phyloP scores from a whole-genome alignment of 2,888 invertebrate genomes.

The Herminia tarsipennalis region DNA sequence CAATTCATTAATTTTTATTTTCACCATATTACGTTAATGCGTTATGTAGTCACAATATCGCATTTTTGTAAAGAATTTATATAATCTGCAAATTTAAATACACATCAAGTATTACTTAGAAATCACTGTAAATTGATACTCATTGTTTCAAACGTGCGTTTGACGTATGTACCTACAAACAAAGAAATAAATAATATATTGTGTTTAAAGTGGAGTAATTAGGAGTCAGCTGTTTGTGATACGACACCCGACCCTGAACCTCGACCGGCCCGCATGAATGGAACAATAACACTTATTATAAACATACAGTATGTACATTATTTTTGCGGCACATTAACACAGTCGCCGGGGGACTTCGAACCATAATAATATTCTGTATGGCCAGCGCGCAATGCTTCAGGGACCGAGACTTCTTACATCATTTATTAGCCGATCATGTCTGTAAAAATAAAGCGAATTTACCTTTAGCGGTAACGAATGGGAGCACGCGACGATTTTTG shows the following conservation, averaged over 20 bases:
- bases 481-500: constrained; percentile 57
- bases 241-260: constrained; percentile 67
- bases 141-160: constrained; percentile 31
- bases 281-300: constrained; percentile 67
- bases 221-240: constrained; percentile 64
- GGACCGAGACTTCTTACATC: constrained; percentile 26
- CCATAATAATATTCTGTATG: too few species aligned
- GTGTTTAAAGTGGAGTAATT: constrained; percentile 32
- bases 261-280: constrained; percentile 59
- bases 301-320: constrained; percentile 43
- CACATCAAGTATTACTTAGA: constrained; percentile 1
- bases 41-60: neutral
- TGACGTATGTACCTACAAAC: constrained; percentile 17
- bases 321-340: constrained; percentile 33
- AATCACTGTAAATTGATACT: constrained; percentile 28
- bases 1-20: too few species aligned
- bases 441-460: constrained; percentile 47
- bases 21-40: neutral
- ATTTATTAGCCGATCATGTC: constrained; percentile 39
- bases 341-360: constrained; percentile 30
- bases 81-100: constrained; percentile 15
- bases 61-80: constrained; percentile 8
- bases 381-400: too few species aligned
- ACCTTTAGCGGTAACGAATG: constrained; percentile 51
- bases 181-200: constrained; percentile 15